phyloP scores from a whole-genome alignment of 2,797 vertebrate species.

The Liasis olivaceus region DNA sequence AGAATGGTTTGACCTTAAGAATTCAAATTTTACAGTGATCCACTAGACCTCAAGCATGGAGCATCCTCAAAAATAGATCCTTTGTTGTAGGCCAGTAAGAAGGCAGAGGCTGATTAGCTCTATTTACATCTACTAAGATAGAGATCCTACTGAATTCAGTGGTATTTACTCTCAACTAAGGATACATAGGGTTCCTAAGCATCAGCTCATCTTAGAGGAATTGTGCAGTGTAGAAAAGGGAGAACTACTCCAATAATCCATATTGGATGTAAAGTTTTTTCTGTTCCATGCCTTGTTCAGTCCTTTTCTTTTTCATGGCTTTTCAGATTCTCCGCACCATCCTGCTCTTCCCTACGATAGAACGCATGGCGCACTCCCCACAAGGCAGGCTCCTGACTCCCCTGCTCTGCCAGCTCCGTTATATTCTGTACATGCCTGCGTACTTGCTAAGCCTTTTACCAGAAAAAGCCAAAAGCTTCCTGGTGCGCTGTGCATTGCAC shows the following conservation, averaged over 20 bases:
- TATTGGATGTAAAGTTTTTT: rapidly evolving
- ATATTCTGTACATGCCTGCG: slow-evolving; percentile 80
- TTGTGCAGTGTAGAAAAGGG: background rate
- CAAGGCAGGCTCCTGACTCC: slow-evolving; percentile 90
- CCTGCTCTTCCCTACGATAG: slow-evolving; percentile 94
- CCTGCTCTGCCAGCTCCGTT: slow-evolving; percentile 86
- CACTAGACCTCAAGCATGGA: background rate
- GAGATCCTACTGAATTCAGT: background rate
- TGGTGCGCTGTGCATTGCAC: slow-evolving; percentile 74
- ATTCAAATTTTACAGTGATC: rapidly evolving
- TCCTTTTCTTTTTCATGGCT: rapidly evolving
- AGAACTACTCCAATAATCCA: background rate
- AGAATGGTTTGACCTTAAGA: background rate
- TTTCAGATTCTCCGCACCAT: slow-evolving; percentile 84
- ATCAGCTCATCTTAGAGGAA: background rate
- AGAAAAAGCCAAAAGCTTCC: slow-evolving; percentile 72
- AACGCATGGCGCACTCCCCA: slow-evolving; percentile 87
- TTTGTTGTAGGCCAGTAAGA: background rate
- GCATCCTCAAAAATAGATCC: rapidly evolving
- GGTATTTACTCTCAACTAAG: background rate
- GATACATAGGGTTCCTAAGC: background rate
- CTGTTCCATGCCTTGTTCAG: background rate
- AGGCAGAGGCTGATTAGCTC: background rate
- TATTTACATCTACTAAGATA: background rate
- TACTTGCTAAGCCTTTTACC: slow-evolving; percentile 89